These are phyloP conservation scores for Samia ricini DNA, from an alignment of 1,140 invertebrate species.

Conservation along the genomic window DNA sequence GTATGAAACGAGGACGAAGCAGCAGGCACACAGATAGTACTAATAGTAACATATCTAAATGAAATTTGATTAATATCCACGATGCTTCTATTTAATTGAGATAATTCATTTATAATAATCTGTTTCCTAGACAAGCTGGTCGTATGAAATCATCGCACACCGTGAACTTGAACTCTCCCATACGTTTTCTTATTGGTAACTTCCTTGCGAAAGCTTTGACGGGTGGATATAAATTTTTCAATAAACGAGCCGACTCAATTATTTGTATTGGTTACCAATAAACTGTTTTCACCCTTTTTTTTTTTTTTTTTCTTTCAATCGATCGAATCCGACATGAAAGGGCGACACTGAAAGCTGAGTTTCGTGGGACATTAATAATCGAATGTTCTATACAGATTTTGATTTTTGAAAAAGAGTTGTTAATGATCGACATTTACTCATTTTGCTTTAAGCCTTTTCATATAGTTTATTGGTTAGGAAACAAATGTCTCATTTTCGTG, in stretches of 20 bases:
- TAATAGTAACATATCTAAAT: neutral
- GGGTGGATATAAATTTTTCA: neutral
- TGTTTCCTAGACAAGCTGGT: neutral
- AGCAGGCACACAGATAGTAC: too few relatives aligned
- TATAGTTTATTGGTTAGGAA: too few relatives aligned
- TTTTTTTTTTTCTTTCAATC: constrained; percentile 3
- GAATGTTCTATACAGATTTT: too few relatives aligned
- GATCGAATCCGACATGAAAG: neutral
- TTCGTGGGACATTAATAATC: neutral
- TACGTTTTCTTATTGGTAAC: neutral
- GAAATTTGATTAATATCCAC: neutral
- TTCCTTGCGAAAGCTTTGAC: constrained; percentile 10
- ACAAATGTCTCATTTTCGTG: too few relatives aligned
- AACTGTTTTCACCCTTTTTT: constrained; percentile 2
- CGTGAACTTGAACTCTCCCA: neutral
- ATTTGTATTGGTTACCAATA: constrained; percentile 6
- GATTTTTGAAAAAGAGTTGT: too few relatives aligned
- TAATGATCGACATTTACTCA: too few relatives aligned
- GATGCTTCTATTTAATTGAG: neutral
- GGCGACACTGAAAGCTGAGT: neutral
- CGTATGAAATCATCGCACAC: neutral
- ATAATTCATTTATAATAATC: neutral
- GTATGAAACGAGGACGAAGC: too few relatives aligned
- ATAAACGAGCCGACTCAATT: constrained; percentile 5
- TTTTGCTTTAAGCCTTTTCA: too few relatives aligned